Conservation (phyloP, 2,113 vertebrate species). For the Scalopus aquaticus region DNA sequence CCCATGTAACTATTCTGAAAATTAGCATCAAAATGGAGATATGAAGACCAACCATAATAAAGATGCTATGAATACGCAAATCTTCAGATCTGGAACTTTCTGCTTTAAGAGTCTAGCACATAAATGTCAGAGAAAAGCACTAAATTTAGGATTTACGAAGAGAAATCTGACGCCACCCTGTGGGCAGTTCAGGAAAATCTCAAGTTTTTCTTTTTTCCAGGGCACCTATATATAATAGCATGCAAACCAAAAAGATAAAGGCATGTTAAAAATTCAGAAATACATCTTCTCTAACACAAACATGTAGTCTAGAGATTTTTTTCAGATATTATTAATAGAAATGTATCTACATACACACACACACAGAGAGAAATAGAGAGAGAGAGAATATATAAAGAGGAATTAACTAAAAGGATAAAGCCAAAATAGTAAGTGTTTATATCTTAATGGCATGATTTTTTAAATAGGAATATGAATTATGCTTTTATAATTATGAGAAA, state of each 20-base stretch:
- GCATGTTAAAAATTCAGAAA: neutral
- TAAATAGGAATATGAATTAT: neutral
- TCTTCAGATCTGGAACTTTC: conserved; percentile 49
- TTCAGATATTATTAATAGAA: neutral
- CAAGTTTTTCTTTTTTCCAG: neutral
- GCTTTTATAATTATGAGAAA: neutral
- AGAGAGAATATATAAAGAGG: no score
- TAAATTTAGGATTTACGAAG: conserved; percentile 23
- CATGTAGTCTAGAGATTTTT: neutral
- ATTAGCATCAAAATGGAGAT: conserved; percentile 63
- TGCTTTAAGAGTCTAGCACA: conserved; percentile 69
- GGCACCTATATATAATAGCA: neutral
- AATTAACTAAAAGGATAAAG: neutral
- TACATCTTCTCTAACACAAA: neutral
- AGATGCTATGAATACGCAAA: conserved; percentile 56
- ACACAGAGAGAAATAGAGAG: neutral
- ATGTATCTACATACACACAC: neutral
- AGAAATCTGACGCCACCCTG: conserved; percentile 67
- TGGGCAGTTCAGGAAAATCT: conserved; percentile 47
- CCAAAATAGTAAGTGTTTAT: neutral
- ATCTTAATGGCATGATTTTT: neutral
- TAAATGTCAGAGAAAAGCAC: conserved; percentile 71
- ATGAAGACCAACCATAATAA: conserved; percentile 59
- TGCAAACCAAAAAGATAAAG: neutral
- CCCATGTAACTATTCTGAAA: conserved; percentile 61